phyloP scores from a whole-genome alignment of 2,113 vertebrate species.

The Sphaerodactylus townsendi region DNA sequence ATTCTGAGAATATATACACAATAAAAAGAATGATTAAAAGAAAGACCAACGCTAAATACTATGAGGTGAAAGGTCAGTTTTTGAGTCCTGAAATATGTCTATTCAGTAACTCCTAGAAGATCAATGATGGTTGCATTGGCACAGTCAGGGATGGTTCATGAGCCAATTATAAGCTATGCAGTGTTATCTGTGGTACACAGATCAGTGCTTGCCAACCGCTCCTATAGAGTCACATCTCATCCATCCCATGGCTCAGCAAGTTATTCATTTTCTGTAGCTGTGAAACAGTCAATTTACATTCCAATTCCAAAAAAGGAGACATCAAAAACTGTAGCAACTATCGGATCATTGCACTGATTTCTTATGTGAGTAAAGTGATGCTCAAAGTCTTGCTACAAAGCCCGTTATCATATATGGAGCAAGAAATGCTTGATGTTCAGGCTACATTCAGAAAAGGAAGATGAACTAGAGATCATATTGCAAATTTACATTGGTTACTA shows the following conservation, averaged over 20 bases:
- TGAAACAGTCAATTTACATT: too few species aligned
- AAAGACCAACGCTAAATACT: neutral
- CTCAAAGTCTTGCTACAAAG: too few species aligned
- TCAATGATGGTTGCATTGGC: neutral
- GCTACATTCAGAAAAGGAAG: too few species aligned
- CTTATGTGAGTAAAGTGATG: too few species aligned
- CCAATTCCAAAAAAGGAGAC: too few species aligned
- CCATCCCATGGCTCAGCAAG: neutral
- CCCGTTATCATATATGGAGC: too few species aligned
- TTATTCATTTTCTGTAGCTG: neutral
- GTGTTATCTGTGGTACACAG: neutral
- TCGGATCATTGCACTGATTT: too few species aligned
- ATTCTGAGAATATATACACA: neutral
- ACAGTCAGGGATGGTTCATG: neutral
- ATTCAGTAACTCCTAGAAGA: neutral
- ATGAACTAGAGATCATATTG: too few species aligned
- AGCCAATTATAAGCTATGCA: neutral
- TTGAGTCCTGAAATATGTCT: neutral
- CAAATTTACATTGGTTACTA: too few species aligned
- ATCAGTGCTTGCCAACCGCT: neutral
- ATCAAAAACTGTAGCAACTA: too few species aligned
- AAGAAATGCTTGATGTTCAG: too few species aligned
- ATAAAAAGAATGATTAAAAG: neutral
- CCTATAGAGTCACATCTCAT: neutral
- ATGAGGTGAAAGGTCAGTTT: neutral